Conservation (phyloP, 2,888 invertebrate genomes). For the Ichneumoninae sp. region DNA sequence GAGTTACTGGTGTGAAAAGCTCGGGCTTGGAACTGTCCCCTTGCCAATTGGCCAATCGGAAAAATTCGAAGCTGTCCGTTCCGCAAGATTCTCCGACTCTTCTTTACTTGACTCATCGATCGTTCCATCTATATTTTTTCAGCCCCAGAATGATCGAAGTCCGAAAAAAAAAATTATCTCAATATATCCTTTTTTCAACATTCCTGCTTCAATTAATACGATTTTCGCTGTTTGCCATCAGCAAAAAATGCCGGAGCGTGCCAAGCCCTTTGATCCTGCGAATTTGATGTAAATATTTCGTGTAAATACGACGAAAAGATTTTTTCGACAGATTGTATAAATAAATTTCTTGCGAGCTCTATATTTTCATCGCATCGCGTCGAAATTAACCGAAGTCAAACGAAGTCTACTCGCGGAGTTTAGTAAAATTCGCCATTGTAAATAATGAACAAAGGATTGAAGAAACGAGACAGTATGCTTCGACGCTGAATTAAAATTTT, state of each 20-base stretch:
- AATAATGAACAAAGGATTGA: not conserved
- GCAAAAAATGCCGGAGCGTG: too few relatives aligned
- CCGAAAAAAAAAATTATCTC: not conserved
- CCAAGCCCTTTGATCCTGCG: too few relatives aligned
- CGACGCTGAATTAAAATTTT: not conserved
- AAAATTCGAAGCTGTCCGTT: slow-evolving; percentile 44
- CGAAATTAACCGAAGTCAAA: not conserved
- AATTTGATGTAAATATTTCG: not conserved
- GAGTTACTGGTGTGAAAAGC: slow-evolving; percentile 44
- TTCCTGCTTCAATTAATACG: not conserved
- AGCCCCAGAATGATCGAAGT: not conserved
- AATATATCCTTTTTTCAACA: not conserved
- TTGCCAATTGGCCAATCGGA: slow-evolving; percentile 50
- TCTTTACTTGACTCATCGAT: slow-evolving; percentile 11
- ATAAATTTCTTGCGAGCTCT: not conserved
- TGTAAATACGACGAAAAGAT: not conserved
- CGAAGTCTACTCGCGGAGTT: not conserved
- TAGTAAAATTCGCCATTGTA: not conserved
- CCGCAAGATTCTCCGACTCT: slow-evolving; percentile 13
- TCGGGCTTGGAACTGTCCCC: not conserved
- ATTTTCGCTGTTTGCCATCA: too few relatives aligned
- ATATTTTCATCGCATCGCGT: not conserved
- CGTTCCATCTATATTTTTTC: not conserved
- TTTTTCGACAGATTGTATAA: not conserved
- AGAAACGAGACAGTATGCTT: not conserved